Evolutionary conservation across 2,888 invertebrate species (phyloP).

Genomic region (Meandrusa payeni): DNA sequence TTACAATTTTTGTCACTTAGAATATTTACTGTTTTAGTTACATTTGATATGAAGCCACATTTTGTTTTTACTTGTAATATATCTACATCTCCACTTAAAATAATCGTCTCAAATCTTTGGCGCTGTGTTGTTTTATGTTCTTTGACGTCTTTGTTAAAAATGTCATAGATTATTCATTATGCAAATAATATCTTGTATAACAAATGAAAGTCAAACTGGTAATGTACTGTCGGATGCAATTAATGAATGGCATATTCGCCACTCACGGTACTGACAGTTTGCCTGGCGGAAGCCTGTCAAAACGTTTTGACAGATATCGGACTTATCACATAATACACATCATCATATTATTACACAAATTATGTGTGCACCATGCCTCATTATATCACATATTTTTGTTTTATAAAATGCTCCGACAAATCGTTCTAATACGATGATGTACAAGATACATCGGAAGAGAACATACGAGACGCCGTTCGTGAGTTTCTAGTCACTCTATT

Average conservation of each 20-base stretch:
- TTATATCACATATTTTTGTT: slow-evolving; percentile 19
- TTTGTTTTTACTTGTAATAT: too few relatives aligned
- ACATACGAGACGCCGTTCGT: too few relatives aligned
- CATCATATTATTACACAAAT: slow-evolving; percentile 31
- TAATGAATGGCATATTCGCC: slow-evolving; percentile 61
- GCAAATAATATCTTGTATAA: slow-evolving; percentile 55
- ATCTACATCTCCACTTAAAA: too few relatives aligned
- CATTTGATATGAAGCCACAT: too few relatives aligned
- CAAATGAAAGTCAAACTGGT: slow-evolving; percentile 67
- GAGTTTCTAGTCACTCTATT: too few relatives aligned
- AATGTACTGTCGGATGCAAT: slow-evolving; percentile 57
- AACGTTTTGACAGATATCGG: slow-evolving; percentile 48
- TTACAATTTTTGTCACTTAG: too few relatives aligned
- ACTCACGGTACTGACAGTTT: slow-evolving; percentile 51
- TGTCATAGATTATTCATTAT: slow-evolving; percentile 28
- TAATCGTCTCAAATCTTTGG: too few relatives aligned
- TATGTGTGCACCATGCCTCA: slow-evolving; percentile 20
- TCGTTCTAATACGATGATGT: neutral
- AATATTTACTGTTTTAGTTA: too few relatives aligned
- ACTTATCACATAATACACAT: slow-evolving; percentile 33
- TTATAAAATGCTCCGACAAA: neutral
- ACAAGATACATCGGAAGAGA: too few relatives aligned
- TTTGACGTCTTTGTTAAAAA: slow-evolving; percentile 17
- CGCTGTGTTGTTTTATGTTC: too few relatives aligned
- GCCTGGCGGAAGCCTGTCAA: slow-evolving; percentile 47